Evolutionary conservation across 2,113 vertebrate species (phyloP).

Genomic region (Hepsetus odoe): DNA sequence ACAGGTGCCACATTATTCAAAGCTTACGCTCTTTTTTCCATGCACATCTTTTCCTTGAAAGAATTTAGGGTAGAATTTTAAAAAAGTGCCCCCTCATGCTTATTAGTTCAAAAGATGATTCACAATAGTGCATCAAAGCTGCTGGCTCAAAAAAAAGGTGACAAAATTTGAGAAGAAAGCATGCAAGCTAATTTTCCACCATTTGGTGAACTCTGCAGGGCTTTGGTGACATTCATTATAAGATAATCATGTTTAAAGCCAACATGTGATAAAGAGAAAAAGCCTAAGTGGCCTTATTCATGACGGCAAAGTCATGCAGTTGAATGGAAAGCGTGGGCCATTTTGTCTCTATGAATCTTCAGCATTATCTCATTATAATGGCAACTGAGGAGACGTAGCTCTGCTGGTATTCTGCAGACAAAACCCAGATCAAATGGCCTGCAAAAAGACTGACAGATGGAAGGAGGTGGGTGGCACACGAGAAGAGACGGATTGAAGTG

Average conservation of each 20-base stretch:
- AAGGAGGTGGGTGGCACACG: conserved; percentile 48
- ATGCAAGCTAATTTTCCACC: conserved; percentile 4
- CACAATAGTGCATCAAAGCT: conserved; percentile 10
- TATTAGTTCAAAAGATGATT: background rate
- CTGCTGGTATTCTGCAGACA: conserved; percentile 41
- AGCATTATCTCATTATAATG: conserved; percentile 38
- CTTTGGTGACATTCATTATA: background rate
- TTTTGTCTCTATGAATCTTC: conserved; percentile 8
- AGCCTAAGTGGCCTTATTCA: background rate
- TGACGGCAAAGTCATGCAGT: background rate
- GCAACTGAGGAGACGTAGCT: background rate
- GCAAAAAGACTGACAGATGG: conserved; percentile 51
- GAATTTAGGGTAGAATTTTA: background rate
- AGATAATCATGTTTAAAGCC: background rate
- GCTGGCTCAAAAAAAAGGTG: background rate
- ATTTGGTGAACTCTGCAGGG: background rate
- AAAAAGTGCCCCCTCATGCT: background rate
- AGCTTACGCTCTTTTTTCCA: background rate
- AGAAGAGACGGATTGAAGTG: conserved; percentile 47
- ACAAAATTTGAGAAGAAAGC: background rate
- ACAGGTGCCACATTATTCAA: background rate
- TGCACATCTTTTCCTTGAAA: too few species aligned
- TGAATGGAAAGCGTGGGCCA: background rate
- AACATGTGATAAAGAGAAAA: background rate
- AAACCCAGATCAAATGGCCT: conserved; percentile 36